Percentiles rank a stretch among this genome's conserved stretches.
Evolutionary conservation across 2,888 invertebrate species (phyloP).

Genomic region (Alentia gelatinosa): DNA sequence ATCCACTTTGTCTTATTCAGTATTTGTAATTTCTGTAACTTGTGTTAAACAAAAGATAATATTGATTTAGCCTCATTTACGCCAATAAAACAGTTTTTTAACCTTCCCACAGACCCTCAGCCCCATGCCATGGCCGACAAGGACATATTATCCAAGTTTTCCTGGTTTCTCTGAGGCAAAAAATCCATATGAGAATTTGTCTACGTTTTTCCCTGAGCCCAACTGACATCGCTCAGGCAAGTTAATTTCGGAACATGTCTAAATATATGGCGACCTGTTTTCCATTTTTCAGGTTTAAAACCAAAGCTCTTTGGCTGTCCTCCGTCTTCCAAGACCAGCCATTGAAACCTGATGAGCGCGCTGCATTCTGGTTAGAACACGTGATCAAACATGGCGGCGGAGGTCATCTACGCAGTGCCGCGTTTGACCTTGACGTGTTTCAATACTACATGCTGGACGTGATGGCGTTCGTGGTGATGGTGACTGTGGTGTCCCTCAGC

Average conservation of each 20-base stretch:
- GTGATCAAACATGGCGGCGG: constrained; percentile 46
- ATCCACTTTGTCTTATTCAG: background rate
- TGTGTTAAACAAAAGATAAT: background rate
- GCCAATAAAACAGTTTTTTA: no score
- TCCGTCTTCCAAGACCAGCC: constrained; percentile 25
- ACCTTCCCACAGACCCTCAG: no score
- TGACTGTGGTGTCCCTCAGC: background rate
- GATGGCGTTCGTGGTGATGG: background rate
- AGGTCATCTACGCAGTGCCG: background rate
- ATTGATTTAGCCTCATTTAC: no score
- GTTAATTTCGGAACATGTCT: no score
- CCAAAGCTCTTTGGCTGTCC: background rate
- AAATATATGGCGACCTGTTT: no score
- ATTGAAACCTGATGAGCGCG: background rate
- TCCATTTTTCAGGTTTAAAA: background rate
- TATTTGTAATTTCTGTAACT: background rate
- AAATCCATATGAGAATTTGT: no score
- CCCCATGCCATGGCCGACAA: no score
- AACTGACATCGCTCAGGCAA: no score
- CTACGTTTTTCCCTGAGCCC: no score
- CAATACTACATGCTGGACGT: constrained; percentile 50
- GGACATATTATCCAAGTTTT: no score
- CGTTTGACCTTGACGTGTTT: background rate
- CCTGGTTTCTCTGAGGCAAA: no score
- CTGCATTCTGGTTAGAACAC: constrained; percentile 44